A percentile compares a stretch with the other conserved stretches of the same genome.
Evolutionary conservation across 2,113 vertebrate species (phyloP).

Genomic region (Strigops habroptila): DNA sequence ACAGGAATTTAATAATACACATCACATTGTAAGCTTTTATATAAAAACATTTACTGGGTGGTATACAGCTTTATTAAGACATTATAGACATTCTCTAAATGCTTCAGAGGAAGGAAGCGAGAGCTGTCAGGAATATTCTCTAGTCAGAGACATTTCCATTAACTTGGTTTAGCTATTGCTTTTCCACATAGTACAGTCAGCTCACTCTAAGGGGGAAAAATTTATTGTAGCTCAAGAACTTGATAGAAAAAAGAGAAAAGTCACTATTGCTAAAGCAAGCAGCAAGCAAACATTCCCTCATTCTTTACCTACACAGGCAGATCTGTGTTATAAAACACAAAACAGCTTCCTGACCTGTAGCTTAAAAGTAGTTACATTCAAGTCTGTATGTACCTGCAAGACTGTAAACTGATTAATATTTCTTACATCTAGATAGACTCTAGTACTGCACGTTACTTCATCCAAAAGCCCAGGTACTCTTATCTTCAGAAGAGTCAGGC

Average conservation of each 20-base stretch:
- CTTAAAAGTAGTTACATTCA: neutral
- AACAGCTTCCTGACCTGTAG: neutral
- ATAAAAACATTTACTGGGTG: neutral
- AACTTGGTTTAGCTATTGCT: constrained; percentile 41
- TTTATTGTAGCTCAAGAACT: neutral
- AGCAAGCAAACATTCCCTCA: neutral
- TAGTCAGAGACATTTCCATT: neutral
- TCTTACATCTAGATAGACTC: neutral
- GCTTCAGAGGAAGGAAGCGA: neutral
- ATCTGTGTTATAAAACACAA: neutral
- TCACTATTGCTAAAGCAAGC: neutral
- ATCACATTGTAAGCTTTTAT: neutral
- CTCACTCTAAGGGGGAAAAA: constrained; percentile 35
- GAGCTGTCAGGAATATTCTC: neutral
- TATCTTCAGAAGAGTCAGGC: neutral
- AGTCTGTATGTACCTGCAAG: neutral
- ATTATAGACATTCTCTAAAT: neutral
- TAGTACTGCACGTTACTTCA: neutral
- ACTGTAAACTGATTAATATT: neutral
- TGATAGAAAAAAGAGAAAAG: neutral
- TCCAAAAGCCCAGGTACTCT: neutral
- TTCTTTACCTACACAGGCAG: neutral
- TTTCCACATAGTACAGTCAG: constrained; percentile 67
- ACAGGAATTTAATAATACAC: neutral
- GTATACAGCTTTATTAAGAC: constrained; percentile 31